A percentile compares a stretch with the other conserved stretches of the same genome.
Conservation (phyloP, 2,797 vertebrate genomes). For the Lagocephalus sceleratus region DNA sequence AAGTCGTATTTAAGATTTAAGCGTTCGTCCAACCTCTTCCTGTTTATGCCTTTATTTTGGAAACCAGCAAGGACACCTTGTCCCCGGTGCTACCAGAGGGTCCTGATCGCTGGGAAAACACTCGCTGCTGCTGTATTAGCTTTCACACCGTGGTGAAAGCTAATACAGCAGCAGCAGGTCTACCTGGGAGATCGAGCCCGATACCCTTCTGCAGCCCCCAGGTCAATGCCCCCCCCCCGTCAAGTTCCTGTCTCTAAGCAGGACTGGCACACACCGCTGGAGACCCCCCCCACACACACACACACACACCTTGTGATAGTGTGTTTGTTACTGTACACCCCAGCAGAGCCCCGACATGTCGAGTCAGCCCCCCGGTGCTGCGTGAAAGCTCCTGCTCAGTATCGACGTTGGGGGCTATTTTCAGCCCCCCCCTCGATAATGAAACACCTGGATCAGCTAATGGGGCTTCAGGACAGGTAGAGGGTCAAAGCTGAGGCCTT, state of each 20-base stretch:
- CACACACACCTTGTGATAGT: slow-evolving; percentile 46
- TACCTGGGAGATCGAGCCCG: slow-evolving; percentile 20
- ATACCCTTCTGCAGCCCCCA: slow-evolving; percentile 33
- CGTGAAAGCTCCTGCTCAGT: slow-evolving; percentile 57
- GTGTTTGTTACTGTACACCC: slow-evolving; percentile 59
- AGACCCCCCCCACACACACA: slow-evolving; percentile 24
- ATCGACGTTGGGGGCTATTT: slow-evolving; percentile 53
- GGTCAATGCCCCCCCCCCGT: slow-evolving; percentile 46
- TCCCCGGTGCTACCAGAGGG: too few species aligned
- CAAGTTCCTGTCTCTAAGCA: slow-evolving; percentile 65
- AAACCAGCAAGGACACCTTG: too few species aligned
- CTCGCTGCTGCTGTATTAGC: slow-evolving; percentile 36
- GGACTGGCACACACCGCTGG: slow-evolving; percentile 38
- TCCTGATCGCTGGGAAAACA: too few species aligned
- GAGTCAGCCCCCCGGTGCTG: slow-evolving; percentile 59
- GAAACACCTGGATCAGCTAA: slow-evolving; percentile 47
- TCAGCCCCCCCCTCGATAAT: slow-evolving; percentile 30
- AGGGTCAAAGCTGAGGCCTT: slow-evolving; percentile 34
- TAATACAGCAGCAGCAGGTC: slow-evolving; percentile 41
- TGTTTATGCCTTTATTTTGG: too few species aligned
- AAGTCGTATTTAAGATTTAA: too few species aligned
- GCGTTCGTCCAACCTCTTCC: too few species aligned
- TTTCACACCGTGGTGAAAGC: too few species aligned
- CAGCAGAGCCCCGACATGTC: slow-evolving; percentile 40
- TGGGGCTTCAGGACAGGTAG: slow-evolving; percentile 42